These are phyloP conservation scores for Tetropium fuscum DNA, from an alignment of 2,888 invertebrate genomes.

Conservation along the genomic window DNA sequence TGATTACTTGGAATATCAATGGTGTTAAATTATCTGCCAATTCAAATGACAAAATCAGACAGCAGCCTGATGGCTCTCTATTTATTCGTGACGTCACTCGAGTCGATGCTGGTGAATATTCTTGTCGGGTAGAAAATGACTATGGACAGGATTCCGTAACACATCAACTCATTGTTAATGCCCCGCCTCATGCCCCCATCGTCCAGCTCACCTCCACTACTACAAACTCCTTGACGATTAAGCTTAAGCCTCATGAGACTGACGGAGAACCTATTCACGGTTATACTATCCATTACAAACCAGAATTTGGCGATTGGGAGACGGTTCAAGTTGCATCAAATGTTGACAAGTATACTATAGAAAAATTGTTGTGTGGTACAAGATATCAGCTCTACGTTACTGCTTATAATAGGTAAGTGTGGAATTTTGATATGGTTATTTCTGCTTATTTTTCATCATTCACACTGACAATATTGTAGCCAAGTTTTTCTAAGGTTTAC, in stretches of 20 bases:
- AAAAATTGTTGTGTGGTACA: slow-evolving; percentile 91
- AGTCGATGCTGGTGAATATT: slow-evolving; percentile 93
- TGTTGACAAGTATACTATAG: slow-evolving; percentile 86
- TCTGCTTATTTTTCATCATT: too few relatives aligned
- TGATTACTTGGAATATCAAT: slow-evolving; percentile 90
- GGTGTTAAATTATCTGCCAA: slow-evolving; percentile 83
- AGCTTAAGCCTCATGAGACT: slow-evolving; percentile 78
- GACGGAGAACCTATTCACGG: slow-evolving; percentile 92
- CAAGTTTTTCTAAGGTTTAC: too few relatives aligned
- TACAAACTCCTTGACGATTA: slow-evolving; percentile 80
- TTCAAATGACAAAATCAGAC: slow-evolving; percentile 84
- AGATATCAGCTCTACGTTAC: slow-evolving; percentile 94
- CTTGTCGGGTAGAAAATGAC: slow-evolving; percentile 92
- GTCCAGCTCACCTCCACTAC: slow-evolving; percentile 76
- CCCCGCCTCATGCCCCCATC: slow-evolving; percentile 80
- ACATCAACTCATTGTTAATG: slow-evolving; percentile 87
- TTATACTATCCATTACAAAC: slow-evolving; percentile 92
- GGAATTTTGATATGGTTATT: too few relatives aligned
- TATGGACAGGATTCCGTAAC: slow-evolving; percentile 94
- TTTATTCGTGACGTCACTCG: slow-evolving; percentile 90
- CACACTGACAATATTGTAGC: too few relatives aligned
- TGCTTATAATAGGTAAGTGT: slow-evolving; percentile 90
- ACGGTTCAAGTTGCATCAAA: slow-evolving; percentile 79
- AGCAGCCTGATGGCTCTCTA: slow-evolving; percentile 91
- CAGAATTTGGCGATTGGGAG: slow-evolving; percentile 96